Conservation (phyloP, 2,113 vertebrate genomes). For the Oryzias curvinotus region DNA sequence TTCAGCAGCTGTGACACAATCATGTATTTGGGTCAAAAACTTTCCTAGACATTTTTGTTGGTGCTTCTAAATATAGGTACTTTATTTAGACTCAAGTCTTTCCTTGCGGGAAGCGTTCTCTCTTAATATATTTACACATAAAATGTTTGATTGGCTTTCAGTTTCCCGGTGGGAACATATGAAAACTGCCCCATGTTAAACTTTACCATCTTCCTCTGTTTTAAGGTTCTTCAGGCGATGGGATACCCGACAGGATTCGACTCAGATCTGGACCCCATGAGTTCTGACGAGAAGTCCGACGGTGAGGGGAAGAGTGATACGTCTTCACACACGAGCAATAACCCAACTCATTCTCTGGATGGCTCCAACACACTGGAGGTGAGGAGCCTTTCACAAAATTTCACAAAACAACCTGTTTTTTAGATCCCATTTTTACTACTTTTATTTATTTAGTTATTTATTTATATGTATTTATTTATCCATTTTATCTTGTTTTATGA, state of each 20-base stretch:
- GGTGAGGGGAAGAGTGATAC: slow-evolving; percentile 95
- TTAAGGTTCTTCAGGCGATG: slow-evolving; percentile 96
- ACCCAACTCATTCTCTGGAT: slow-evolving; percentile 90
- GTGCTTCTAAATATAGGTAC: too few relatives aligned
- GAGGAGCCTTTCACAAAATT: neutral
- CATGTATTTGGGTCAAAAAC: slow-evolving; percentile 37
- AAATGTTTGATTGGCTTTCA: too few relatives aligned
- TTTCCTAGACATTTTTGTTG: neutral
- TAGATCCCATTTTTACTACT: too few relatives aligned
- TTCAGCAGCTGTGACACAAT: slow-evolving; percentile 43
- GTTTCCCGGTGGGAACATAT: too few relatives aligned
- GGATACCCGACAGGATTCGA: slow-evolving; percentile 97
- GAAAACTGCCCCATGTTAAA: neutral
- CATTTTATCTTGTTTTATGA: too few relatives aligned
- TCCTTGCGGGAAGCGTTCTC: neutral
- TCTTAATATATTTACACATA: too few relatives aligned
- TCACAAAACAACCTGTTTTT: too few relatives aligned
- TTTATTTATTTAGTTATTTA: too few relatives aligned
- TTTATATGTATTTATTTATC: too few relatives aligned
- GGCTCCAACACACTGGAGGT: slow-evolving; percentile 97
- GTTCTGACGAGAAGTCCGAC: slow-evolving; percentile 97
- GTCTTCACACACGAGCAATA: slow-evolving; percentile 95
- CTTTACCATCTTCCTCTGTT: neutral
- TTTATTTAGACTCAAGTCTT: neutral
- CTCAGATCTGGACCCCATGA: slow-evolving; percentile 93